Base-by-base conservation (phyloP, 1,140 invertebrate genomes). In the Euura saliciscinereae region DNA sequence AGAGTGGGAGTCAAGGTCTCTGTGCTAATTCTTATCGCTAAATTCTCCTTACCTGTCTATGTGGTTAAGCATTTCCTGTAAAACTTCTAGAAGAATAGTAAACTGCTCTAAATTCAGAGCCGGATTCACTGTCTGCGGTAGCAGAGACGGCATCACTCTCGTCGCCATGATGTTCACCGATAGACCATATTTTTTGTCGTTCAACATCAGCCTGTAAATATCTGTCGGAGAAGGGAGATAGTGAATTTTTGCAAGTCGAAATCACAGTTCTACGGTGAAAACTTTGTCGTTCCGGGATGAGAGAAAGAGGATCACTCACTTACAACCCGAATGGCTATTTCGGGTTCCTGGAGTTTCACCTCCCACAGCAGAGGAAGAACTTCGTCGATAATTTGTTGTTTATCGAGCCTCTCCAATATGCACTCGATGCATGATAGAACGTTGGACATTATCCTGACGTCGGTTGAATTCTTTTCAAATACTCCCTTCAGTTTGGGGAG, bases 151-250 rank as follows among this genome's bases (percentile, higher is more conserved):
- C 91, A 99, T 96, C 45, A 98, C 96, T 81, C 95, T 92, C 1
- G 95, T 98, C 1, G 97, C 97, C 92, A 99, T 94, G 76, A 98
- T 90, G 83, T 96, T 97, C 8, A 98, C 93, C 2, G 94, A 95
- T 65, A 99, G 88, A 10, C 96, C 97, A 85, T 97, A 98, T 80
- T 94, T 95, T 83, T 96, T 97, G 84, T 98, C 97, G 80, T 92
- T 92, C 74, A 99, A 88, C 93, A 99, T 94, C 78, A 96, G 88
- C 79, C 94, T 94, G 88, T 98, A 99, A 84, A 99, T 96, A 87
- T 94, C 97, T 99, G 87, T 46, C 87, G 28, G 28, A 28, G 28
- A 28, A 28, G 28, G 28, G 28, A 1, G 28, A 28, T 28, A 0
- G 28, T 28, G 28, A 28, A 28, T 28, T 28, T 28, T 28, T 28